Base-by-base conservation (phyloP, 2,113 vertebrate species). In the Henicopernis longicauda region DNA sequence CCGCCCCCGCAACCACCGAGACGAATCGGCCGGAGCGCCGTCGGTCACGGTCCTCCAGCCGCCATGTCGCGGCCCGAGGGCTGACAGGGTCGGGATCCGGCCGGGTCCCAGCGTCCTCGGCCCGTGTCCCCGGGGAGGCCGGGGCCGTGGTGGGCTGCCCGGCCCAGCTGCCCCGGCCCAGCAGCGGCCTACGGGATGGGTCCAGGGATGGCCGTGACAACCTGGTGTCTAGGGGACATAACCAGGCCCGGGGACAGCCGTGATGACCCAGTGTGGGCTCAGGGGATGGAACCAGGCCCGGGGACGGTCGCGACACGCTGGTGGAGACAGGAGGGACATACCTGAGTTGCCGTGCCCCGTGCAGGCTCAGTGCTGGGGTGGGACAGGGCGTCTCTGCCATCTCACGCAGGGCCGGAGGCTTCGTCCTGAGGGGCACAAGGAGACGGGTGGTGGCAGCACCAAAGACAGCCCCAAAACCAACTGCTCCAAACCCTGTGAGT, bases 221-320 rank as follows among this genome's bases (percentile, higher is more conserved):
- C 31, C 16, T 10, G 8, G 17, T 29, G 49, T 4, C 27, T 17
- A 27, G 27, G 27, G 27, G 9, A 54, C 27, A 11, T 29, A 54
- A 11, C 27, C 52, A 54, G 52, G 27, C 52, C 52, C 27, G 44
- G 71, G 45, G n/a, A n/a, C 0, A 3, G 27, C 45, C 10, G 8
- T 0, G 32, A 4, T 9, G 32, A 44, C 42, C 72, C 47, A 1
- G 20, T 1, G 32, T 26, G 19, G 20, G 20, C 0, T 54, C 2
- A 0, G 59, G 49, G 54, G 9, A 11, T 1, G 5, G 19, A 16
- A 10, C n/a, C 40, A 22, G 38, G 50, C 74, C 40, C 45, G 7
- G 69, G 63, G 31, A 42, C 10, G 34, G 54, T 58, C 0, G 3
- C 3, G 27, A 14, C 4, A 4, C 0, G 0, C 34, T 8, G 71